These are phyloP conservation scores for Eucera pruinosa DNA, from an alignment of 2,888 invertebrate genomes.

Conservation along the genomic window DNA sequence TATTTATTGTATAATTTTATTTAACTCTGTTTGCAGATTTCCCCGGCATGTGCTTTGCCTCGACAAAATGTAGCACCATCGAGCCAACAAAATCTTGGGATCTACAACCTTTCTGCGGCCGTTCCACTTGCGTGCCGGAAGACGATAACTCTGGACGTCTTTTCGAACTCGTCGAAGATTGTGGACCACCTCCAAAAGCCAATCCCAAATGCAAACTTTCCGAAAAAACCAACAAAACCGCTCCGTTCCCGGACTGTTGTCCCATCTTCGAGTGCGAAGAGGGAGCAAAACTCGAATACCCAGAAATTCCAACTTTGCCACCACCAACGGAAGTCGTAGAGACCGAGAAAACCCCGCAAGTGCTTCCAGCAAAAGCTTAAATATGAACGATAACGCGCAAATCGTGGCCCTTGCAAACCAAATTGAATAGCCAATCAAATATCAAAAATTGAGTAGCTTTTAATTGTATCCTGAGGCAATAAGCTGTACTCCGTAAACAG, in stretches of 20 bases:
- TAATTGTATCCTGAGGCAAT: neutral
- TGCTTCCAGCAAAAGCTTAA: slow-evolving; percentile 44
- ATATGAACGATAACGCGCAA: neutral
- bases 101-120: slow-evolving; percentile 95
- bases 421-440: slow-evolving; percentile 1
- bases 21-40: slow-evolving; percentile 87
- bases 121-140: slow-evolving; percentile 93
- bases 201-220: slow-evolving; percentile 95
- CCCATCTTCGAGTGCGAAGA: slow-evolving; percentile 94
- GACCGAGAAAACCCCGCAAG: slow-evolving; percentile 72
- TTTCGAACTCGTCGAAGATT: slow-evolving; percentile 94
- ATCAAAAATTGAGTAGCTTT: neutral
- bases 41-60: slow-evolving; percentile 96
- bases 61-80: slow-evolving; percentile 94
- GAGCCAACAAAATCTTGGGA: slow-evolving; percentile 95
- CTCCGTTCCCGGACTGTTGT: slow-evolving; percentile 94
- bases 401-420: slow-evolving; percentile 8
- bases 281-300: slow-evolving; percentile 94
- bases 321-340: slow-evolving; percentile 83
- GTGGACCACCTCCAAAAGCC: slow-evolving; percentile 94
- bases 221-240: slow-evolving; percentile 95
- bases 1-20: neutral
- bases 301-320: slow-evolving; percentile 89
- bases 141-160: slow-evolving; percentile 91
- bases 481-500: neutral